Conservation (phyloP, 2,888 invertebrate species). For the Himalopsyche anomala region DNA sequence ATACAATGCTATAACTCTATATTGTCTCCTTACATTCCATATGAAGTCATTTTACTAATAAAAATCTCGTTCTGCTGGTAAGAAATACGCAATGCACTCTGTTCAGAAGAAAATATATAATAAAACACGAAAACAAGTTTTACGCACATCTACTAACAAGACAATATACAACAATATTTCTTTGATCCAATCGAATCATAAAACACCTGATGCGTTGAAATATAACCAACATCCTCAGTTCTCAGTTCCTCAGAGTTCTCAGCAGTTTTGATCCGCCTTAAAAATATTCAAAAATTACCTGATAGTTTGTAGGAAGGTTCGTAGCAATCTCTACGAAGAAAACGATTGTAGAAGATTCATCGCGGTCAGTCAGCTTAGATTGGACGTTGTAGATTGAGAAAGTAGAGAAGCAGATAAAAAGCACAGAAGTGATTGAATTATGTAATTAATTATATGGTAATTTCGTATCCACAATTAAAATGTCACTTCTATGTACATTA, state of each 20-base stretch:
- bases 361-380: not conserved
- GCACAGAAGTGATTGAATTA: not conserved
- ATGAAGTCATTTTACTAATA: not conserved
- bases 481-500: too few relatives aligned
- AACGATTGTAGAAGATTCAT: not conserved
- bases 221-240: too few relatives aligned
- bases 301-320: not conserved
- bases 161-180: not conserved
- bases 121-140: not conserved
- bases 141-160: constrained; percentile 25
- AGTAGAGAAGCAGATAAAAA: constrained; percentile 13
- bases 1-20: not conserved
- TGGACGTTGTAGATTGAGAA: not conserved
- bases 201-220: not conserved
- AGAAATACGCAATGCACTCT: constrained; percentile 22
- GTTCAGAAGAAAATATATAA: constrained; percentile 19
- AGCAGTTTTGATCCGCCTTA: not conserved
- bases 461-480: too few relatives aligned
- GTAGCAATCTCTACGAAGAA: not conserved
- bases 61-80: constrained; percentile 20
- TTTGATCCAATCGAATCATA: not conserved
- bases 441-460: not conserved
- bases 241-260: not conserved
- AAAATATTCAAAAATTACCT: constrained; percentile 3
- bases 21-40: not conserved